Conservation (phyloP, 2,113 vertebrate species). For the Scalopus aquaticus region DNA sequence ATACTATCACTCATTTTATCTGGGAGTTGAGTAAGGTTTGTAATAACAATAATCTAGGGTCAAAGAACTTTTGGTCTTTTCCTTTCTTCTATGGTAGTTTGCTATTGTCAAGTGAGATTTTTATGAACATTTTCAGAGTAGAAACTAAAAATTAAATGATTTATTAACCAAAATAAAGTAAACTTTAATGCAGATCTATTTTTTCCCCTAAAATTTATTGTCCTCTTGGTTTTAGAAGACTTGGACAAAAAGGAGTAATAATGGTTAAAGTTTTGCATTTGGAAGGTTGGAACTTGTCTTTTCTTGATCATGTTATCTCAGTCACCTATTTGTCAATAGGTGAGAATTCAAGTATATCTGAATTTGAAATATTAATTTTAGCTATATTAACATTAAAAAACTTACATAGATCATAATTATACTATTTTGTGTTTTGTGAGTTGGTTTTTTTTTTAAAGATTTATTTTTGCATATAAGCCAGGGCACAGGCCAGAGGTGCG, state of each 20-base stretch:
- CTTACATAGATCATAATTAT: not conserved
- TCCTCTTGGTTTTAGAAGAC: not conserved
- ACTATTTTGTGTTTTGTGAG: slow-evolving; percentile 4
- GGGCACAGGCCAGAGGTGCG: too few species aligned
- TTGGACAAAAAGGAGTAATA: slow-evolving; percentile 23
- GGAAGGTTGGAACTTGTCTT: not conserved
- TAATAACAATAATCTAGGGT: not conserved
- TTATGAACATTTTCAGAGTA: slow-evolving; percentile 24
- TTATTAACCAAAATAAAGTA: slow-evolving; percentile 42
- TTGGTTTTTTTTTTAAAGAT: too few species aligned
- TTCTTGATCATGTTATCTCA: not conserved
- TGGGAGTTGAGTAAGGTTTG: not conserved
- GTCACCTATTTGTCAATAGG: not conserved
- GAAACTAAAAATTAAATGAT: slow-evolving; percentile 28
- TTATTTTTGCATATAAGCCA: too few species aligned
- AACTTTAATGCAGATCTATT: not conserved
- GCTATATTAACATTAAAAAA: slow-evolving; percentile 8
- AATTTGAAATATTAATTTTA: slow-evolving; percentile 56
- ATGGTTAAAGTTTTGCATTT: slow-evolving; percentile 27
- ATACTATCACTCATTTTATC: not conserved
- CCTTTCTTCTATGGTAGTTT: slow-evolving; percentile 19
- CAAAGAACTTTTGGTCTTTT: not conserved
- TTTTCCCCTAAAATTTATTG: not conserved
- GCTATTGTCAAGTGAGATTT: slow-evolving; percentile 6
- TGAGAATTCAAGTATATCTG: slow-evolving; percentile 26